phyloP scores from a whole-genome alignment of 2,797 vertebrate genomes.

The Microhierax caerulescens region DNA sequence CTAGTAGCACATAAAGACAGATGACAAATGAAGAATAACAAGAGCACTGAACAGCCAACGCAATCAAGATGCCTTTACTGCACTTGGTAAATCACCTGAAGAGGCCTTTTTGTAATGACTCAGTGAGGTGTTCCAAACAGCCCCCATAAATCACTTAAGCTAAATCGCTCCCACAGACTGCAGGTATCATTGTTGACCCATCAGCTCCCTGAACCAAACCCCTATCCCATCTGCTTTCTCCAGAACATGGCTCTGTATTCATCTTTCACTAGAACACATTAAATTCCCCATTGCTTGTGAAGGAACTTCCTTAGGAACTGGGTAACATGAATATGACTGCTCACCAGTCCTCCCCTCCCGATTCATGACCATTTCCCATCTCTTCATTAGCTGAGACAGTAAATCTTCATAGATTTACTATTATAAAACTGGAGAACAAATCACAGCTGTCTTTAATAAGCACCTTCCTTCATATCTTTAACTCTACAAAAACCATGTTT shows the following conservation, averaged over 20 bases:
- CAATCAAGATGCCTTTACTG: background rate
- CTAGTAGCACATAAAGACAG: background rate
- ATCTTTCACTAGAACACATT: background rate
- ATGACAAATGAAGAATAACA: background rate
- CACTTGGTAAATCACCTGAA: background rate
- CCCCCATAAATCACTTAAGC: background rate
- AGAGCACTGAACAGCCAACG: background rate
- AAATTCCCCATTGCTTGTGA: background rate
- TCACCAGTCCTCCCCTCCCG: background rate
- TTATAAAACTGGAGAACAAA: background rate
- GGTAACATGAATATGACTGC: rapidly evolving
- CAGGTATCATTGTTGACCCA: background rate
- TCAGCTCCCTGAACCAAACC: background rate
- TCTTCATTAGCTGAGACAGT: background rate
- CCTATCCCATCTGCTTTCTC: background rate
- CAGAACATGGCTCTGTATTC: background rate
- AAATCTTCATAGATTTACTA: background rate
- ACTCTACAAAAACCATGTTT: no score
- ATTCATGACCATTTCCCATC: background rate
- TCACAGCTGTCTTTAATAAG: background rate
- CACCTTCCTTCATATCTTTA: background rate
- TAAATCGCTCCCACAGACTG: rapidly evolving
- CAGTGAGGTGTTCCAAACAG: background rate
- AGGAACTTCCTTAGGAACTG: background rate
- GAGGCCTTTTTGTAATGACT: background rate